Evolutionary conservation across 1,140 invertebrate species (phyloP), one percentile per base, ranked within the genome.

Genomic region (Zaprionus tsacasi): DNA sequence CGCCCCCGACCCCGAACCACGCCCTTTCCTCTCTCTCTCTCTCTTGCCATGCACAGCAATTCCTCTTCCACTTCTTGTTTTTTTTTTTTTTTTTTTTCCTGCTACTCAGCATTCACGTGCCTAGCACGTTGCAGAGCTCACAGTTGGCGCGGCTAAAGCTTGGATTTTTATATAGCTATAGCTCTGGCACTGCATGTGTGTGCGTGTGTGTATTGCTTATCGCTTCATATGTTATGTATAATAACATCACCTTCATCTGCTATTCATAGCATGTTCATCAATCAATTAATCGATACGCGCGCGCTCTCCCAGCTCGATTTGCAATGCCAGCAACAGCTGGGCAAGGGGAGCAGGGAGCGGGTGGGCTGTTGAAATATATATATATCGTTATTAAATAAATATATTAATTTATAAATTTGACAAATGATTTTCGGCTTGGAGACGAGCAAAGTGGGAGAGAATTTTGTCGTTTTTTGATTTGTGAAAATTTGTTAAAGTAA

Each of bases 261-360:
- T 82, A 85, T 85, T 85, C 79, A 85, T 85, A 79, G 74, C 78
- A 78, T 82, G 82, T 78, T 77, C 79, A 85, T 85, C 82, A 85
- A 85, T 85, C 82, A 85, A 85, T 85, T 82, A 85, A 85, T 85
- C 80, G 80, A 85, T 85, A 79, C 69, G 66, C 77, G 79, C 77
- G 79, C 27, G 2, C 50, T 25, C 30, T 5, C 30, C 33, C 45
- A 48, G 45, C 45, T 17, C 15, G 11, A 21, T 50, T 50, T 17
- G 45, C 40, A 45, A 45, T 45, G 40, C 45, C 45, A 45, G 43
- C 43, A 17, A 17, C 3, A 45, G 17, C 13, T 40, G 38, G 12
- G 1, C 0, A 15, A 21, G 12, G 11, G 11, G 11, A 25, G 45
- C 4, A 6, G 40, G 1, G n/a, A 15, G 40, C 5, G 17, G 45